Conservation (phyloP, 2,113 vertebrate species). For the Neopipo cinnamomea region DNA sequence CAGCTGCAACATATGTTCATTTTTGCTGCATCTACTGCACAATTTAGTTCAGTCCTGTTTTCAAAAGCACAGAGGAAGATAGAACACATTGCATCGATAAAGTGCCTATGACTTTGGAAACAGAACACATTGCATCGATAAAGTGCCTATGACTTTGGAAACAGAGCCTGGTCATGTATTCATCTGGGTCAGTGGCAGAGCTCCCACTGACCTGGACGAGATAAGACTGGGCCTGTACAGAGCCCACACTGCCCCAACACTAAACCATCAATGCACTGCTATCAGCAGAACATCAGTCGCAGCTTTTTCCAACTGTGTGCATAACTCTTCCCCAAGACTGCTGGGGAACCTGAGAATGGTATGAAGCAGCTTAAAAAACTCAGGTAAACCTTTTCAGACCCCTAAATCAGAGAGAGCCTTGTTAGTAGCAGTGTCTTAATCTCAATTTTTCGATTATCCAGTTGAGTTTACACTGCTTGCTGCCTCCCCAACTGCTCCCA, state of each 20-base stretch:
- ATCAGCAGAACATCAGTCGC: background rate
- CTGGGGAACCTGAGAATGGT: background rate
- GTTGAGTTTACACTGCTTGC: background rate
- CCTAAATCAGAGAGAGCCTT: background rate
- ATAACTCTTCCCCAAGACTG: background rate
- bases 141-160: background rate
- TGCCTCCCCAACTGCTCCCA: background rate
- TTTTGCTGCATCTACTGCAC: background rate
- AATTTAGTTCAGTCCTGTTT: background rate
- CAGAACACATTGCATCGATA: background rate
- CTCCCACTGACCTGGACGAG: background rate
- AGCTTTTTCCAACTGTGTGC: background rate
- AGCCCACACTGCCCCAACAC: background rate
- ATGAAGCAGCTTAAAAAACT: background rate
- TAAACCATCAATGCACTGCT: fast-evolving
- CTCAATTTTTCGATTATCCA: background rate
- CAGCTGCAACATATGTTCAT: background rate
- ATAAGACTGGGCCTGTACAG: background rate
- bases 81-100: background rate
- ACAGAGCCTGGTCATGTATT: background rate
- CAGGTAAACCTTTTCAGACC: background rate
- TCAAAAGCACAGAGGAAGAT: background rate
- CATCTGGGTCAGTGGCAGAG: background rate
- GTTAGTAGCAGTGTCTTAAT: background rate
- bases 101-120: background rate